phyloP scores from a whole-genome alignment of 2,888 invertebrate species.

The Colostygia pectinataria region DNA sequence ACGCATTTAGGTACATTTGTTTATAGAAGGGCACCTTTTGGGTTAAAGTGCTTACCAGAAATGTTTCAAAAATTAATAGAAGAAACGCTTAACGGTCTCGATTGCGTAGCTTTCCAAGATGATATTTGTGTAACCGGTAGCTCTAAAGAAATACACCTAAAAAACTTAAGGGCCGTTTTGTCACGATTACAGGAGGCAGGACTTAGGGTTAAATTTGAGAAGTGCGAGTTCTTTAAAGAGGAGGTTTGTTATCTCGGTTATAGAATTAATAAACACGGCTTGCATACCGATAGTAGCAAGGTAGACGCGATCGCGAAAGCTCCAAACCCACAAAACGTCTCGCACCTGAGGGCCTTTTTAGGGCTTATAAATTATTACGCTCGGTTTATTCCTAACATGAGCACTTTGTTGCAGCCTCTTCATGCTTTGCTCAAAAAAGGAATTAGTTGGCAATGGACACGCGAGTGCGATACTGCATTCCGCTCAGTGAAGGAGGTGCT shows the following conservation, averaged over 20 bases:
- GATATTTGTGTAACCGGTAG: no score
- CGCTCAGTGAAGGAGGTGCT: neutral
- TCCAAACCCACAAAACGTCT: conserved; percentile 2
- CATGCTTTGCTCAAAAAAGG: neutral
- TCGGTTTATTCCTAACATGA: neutral
- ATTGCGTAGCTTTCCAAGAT: no score
- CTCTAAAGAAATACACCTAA: no score
- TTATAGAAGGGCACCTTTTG: conserved; percentile 5
- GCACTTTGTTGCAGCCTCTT: neutral
- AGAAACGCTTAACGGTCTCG: no score
- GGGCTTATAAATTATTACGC: conserved; percentile 1
- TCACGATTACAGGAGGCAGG: no score
- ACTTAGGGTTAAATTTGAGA: no score
- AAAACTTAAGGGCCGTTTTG: no score
- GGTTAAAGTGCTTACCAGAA: conserved; percentile 20
- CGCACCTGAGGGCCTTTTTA: conserved; percentile 1
- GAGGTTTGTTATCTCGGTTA: conserved; percentile 29
- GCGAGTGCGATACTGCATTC: neutral
- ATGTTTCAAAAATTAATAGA: conserved; percentile 21
- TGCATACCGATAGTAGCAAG: conserved; percentile 29
- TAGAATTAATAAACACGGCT: conserved; percentile 30
- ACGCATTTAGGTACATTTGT: no score
- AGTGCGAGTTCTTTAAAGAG: conserved; percentile 14
- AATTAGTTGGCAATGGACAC: neutral
- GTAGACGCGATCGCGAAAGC: conserved; percentile 21